These are phyloP conservation scores for Epinephelus cyanopodus DNA, from an alignment of 2,113 vertebrate species.

Conservation along the genomic window DNA sequence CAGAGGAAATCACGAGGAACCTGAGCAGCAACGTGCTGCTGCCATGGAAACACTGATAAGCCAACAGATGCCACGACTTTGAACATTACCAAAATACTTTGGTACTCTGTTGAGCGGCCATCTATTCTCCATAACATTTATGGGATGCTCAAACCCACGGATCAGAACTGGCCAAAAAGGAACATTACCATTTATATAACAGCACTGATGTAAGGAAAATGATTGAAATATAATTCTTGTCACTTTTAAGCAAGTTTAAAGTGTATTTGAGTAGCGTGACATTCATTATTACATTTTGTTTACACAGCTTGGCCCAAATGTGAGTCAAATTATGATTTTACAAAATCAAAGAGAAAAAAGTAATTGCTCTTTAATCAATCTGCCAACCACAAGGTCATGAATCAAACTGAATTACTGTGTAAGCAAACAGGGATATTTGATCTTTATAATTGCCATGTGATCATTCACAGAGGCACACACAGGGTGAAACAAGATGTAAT, in stretches of 20 bases:
- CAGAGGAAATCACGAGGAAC: constrained; percentile 55
- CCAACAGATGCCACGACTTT: constrained; percentile 47
- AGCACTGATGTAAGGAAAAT: not conserved
- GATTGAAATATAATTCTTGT: not conserved
- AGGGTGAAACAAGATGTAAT: not conserved
- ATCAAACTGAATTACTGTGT: not conserved
- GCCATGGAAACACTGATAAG: constrained; percentile 65
- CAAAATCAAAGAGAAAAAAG: not conserved
- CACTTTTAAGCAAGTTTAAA: not conserved
- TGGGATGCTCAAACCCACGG: not conserved
- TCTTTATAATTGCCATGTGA: not conserved
- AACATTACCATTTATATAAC: not conserved
- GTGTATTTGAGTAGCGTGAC: not conserved
- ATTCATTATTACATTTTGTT: not conserved
- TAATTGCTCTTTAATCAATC: not conserved
- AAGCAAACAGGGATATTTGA: not conserved
- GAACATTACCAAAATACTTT: constrained; percentile 11
- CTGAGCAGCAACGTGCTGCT: constrained; percentile 45
- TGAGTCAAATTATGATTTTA: not conserved
- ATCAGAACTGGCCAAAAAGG: not conserved
- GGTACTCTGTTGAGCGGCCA: not conserved
- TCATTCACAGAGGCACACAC: not conserved
- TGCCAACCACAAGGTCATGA: not conserved
- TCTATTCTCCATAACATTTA: not conserved
- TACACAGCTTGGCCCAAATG: not conserved